These are phyloP conservation scores for Oncopodura yosiiana DNA, from an alignment of 1,140 invertebrate species.

Conservation along the genomic window DNA sequence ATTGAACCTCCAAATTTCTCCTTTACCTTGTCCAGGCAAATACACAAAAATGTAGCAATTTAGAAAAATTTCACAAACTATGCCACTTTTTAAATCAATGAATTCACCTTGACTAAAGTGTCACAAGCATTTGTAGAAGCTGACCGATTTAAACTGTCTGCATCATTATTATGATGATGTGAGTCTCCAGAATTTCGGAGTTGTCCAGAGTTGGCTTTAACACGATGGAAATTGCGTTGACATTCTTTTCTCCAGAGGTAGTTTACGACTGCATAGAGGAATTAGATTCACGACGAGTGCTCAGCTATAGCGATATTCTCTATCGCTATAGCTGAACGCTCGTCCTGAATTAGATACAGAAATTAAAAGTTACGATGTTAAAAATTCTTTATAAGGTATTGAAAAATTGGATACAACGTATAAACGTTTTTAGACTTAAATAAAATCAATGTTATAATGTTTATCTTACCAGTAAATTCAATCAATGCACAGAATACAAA, in stretches of 20 bases:
- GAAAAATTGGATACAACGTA: too few relatives aligned
- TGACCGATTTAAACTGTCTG: not conserved
- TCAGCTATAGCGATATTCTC: too few relatives aligned
- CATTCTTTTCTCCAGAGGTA: constrained; percentile 43
- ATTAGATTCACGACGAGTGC: too few relatives aligned
- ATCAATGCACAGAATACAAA: constrained; percentile 47
- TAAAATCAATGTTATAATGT: too few relatives aligned
- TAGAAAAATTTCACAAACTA: not conserved
- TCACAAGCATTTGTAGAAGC: not conserved
- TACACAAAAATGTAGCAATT: not conserved
- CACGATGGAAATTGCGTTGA: constrained; percentile 3
- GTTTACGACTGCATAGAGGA: too few relatives aligned
- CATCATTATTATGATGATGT: too few relatives aligned
- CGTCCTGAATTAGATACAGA: too few relatives aligned
- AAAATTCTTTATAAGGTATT: too few relatives aligned
- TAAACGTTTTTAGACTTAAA: too few relatives aligned
- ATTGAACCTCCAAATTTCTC: constrained; percentile 11
- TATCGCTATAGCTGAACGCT: too few relatives aligned
- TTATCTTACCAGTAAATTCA: constrained; percentile 47
- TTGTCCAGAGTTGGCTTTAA: not conserved
- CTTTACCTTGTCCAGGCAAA: constrained; percentile 2
- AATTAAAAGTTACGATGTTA: too few relatives aligned
- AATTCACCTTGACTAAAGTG: constrained; percentile 7
- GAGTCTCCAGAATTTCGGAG: constrained; percentile 5
- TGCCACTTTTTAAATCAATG: not conserved